Conservation (phyloP, 2,888 invertebrate genomes). For the Melieria omissa region DNA sequence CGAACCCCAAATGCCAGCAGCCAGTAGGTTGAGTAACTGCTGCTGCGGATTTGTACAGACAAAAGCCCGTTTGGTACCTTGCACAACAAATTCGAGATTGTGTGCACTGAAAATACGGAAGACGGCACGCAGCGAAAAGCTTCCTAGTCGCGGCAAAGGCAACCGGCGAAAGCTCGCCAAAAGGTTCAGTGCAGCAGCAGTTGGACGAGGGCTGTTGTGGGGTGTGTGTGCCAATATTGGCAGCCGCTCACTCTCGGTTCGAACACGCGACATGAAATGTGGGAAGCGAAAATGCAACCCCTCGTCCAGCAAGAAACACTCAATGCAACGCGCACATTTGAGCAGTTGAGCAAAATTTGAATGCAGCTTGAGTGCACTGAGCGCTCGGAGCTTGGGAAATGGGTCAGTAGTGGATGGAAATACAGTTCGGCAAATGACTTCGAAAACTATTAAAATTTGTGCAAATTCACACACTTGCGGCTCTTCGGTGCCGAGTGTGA, state of each 20-base stretch:
- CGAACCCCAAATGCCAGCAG: too few relatives aligned
- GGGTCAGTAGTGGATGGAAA: constrained; percentile 59
- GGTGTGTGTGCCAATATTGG: too few relatives aligned
- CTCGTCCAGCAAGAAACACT: constrained; percentile 13
- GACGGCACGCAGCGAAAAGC: too few relatives aligned
- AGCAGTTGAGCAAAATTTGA: constrained; percentile 42
- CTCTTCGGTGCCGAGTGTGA: not conserved
- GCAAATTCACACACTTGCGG: constrained; percentile 2
- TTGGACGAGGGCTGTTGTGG: too few relatives aligned
- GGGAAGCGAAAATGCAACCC: too few relatives aligned
- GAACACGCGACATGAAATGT: too few relatives aligned
- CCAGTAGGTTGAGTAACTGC: not conserved
- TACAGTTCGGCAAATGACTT: constrained; percentile 12
- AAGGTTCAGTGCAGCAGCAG: too few relatives aligned
- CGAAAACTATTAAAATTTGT: constrained; percentile 25
- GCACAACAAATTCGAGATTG: constrained; percentile 57
- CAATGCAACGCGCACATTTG: not conserved
- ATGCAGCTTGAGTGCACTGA: constrained; percentile 24
- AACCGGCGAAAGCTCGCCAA: too few relatives aligned
- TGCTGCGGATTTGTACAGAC: not conserved
- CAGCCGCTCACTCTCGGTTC: too few relatives aligned
- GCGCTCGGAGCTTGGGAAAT: constrained; percentile 48
- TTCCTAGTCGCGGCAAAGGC: too few relatives aligned
- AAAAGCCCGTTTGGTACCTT: constrained; percentile 41
- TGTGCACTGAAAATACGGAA: constrained; percentile 24